These are phyloP conservation scores for Dyspetes luteomarginatus DNA, from an alignment of 2,888 invertebrate genomes.

Conservation along the genomic window DNA sequence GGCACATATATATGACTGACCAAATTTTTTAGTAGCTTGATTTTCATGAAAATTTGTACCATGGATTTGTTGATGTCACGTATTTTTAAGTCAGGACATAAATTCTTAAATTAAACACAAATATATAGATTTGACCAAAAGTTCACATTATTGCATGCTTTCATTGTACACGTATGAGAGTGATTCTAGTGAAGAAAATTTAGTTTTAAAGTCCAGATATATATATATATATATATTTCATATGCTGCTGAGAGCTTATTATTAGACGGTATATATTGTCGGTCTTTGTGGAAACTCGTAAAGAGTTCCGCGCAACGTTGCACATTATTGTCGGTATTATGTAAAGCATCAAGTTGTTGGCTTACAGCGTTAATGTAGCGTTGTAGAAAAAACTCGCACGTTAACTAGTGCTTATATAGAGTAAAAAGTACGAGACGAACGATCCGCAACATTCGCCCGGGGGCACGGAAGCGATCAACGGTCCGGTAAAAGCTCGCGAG, in stretches of 20 bases:
- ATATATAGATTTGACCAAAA: too few relatives aligned
- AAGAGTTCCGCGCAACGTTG: constrained; percentile 37
- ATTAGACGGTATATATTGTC: constrained; percentile 45
- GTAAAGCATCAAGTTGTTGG: constrained; percentile 41
- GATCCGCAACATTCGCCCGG: constrained; percentile 47
- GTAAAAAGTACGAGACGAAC: constrained; percentile 42
- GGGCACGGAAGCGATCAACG: constrained; percentile 55
- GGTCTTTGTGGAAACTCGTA: constrained; percentile 49
- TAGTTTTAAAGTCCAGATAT: neutral
- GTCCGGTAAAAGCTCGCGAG: too few relatives aligned
- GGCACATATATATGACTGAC: too few relatives aligned
- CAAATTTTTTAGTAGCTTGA: too few relatives aligned
- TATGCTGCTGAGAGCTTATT: constrained; percentile 32
- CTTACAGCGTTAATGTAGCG: constrained; percentile 37
- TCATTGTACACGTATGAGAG: too few relatives aligned
- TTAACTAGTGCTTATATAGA: constrained; percentile 10
- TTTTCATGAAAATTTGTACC: too few relatives aligned
- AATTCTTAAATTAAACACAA: too few relatives aligned
- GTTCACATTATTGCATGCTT: too few relatives aligned
- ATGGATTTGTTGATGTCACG: too few relatives aligned
- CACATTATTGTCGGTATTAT: constrained; percentile 6
- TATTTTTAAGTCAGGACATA: too few relatives aligned
- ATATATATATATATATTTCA: too few relatives aligned
- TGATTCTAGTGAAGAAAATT: too few relatives aligned
- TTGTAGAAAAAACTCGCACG: constrained; percentile 17